Percentiles rank a stretch among this genome's conserved stretches.
Evolutionary conservation across 2,888 invertebrate species (phyloP).

Genomic region (Choreutis nemorana): DNA sequence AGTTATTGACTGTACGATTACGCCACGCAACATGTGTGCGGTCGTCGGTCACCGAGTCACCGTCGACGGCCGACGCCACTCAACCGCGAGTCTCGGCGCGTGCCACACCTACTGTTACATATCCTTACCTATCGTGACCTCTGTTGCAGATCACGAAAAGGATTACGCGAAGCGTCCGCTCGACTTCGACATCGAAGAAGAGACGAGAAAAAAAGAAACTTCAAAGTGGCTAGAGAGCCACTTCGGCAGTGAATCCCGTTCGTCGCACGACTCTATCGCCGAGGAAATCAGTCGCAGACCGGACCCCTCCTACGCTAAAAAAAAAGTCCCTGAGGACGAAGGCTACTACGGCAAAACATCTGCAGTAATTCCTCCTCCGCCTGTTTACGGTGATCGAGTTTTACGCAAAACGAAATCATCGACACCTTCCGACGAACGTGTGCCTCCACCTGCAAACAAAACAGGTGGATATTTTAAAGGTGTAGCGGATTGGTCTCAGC

Average conservation of each 20-base stretch:
- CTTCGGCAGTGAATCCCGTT: conserved; percentile 86
- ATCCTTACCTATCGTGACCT: conserved; percentile 17
- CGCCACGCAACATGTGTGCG: conserved; percentile 40
- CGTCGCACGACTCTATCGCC: conserved; percentile 75
- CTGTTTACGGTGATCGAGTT: conserved; percentile 48
- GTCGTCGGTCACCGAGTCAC: conserved; percentile 25
- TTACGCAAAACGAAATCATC: conserved; percentile 63
- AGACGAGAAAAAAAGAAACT: conserved; percentile 88
- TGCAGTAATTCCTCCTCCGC: conserved; percentile 47
- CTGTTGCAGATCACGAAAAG: conserved; percentile 73
- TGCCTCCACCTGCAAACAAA: conserved; percentile 41
- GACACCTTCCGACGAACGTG: conserved; percentile 59
- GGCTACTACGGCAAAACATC: conserved; percentile 53
- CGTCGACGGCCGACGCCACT: conserved; percentile 24
- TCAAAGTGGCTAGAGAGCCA: conserved; percentile 92
- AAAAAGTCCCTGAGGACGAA: conserved; percentile 57
- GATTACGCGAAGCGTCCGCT: conserved; percentile 83
- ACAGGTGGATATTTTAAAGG: conserved; percentile 73
- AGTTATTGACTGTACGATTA: conserved; percentile 57
- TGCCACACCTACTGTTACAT: conserved; percentile 31
- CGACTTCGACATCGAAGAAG: conserved; percentile 88
- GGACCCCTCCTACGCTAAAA: conserved; percentile 79
- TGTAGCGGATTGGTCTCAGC: conserved; percentile 81
- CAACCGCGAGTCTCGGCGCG: conserved; percentile 28
- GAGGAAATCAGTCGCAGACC: conserved; percentile 69